A percentile compares a stretch with the other conserved stretches of the same genome.
Conservation (phyloP, 2,113 vertebrate species). For the Myrmecobius fasciatus region DNA sequence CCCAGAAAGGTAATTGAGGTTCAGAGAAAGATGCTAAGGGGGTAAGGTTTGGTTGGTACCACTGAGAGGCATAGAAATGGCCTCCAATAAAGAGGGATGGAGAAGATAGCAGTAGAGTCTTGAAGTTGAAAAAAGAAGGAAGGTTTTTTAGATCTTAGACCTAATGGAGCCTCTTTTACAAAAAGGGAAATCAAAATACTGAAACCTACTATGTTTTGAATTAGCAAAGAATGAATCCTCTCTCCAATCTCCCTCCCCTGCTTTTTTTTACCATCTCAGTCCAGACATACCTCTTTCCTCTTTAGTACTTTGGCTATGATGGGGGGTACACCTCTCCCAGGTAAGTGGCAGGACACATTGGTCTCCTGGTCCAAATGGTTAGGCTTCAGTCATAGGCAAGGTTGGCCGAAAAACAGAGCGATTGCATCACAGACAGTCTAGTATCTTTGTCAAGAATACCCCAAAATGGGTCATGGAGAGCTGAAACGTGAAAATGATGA, state of each 20-base stretch:
- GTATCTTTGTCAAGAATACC: background rate
- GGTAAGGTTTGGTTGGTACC: background rate
- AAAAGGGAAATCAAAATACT: background rate
- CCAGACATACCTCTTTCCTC: too few relatives aligned
- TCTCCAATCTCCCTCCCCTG: too few relatives aligned
- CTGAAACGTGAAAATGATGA: background rate
- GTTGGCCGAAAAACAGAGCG: background rate
- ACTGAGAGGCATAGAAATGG: background rate
- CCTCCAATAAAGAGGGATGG: background rate
- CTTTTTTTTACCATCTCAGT: too few relatives aligned
- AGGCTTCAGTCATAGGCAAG: background rate
- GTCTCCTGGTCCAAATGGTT: background rate
- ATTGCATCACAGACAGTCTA: background rate
- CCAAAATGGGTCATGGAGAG: background rate
- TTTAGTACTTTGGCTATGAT: too few relatives aligned
- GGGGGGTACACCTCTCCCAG: too few relatives aligned
- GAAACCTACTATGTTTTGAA: too few relatives aligned
- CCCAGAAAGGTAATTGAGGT: background rate
- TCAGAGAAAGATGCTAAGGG: background rate
- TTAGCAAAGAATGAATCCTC: too few relatives aligned
- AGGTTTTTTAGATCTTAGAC: background rate
- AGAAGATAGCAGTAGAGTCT: background rate
- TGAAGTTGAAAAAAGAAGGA: background rate
- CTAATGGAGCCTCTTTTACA: background rate
- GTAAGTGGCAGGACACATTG: too few relatives aligned